Conservation (phyloP, 2,888 invertebrate genomes). For the Plutella xylostella region DNA sequence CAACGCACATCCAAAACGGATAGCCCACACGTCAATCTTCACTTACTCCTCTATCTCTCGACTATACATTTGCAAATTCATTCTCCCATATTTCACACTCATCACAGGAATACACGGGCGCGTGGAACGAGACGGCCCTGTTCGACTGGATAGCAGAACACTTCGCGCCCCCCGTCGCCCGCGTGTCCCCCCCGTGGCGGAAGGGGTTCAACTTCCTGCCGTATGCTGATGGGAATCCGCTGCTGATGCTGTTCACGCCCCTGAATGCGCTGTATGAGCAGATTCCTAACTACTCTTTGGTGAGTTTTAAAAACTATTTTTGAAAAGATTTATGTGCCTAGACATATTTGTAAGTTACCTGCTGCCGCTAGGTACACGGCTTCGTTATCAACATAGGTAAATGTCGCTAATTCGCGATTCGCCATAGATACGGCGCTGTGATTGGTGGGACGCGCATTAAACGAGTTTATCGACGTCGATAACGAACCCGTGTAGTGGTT, state of each 20-base stretch:
- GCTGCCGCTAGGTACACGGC: too few relatives aligned
- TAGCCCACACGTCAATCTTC: too few relatives aligned
- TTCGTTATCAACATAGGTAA: too few relatives aligned
- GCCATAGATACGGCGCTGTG: too few relatives aligned
- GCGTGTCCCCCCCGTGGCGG: constrained; percentile 78
- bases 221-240: constrained; percentile 76
- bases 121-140: constrained; percentile 49
- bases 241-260: constrained; percentile 83
- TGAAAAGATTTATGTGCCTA: neutral
- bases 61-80: too few relatives aligned
- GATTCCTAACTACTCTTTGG: constrained; percentile 78
- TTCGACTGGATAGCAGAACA: constrained; percentile 73
- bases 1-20: too few relatives aligned
- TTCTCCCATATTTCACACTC: too few relatives aligned
- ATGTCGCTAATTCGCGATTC: too few relatives aligned
- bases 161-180: constrained; percentile 71
- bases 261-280: constrained; percentile 76
- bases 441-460: too few relatives aligned
- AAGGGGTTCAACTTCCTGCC: constrained; percentile 78
- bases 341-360: neutral
- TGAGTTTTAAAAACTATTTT: constrained; percentile 36
- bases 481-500: too few relatives aligned
- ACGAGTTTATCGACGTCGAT: too few relatives aligned
- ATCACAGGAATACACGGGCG: constrained; percentile 61
- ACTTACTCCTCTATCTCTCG: too few relatives aligned